Evolutionary conservation across 2,113 vertebrate genomes (phyloP).

Genomic region (Aepyceros melampus): DNA sequence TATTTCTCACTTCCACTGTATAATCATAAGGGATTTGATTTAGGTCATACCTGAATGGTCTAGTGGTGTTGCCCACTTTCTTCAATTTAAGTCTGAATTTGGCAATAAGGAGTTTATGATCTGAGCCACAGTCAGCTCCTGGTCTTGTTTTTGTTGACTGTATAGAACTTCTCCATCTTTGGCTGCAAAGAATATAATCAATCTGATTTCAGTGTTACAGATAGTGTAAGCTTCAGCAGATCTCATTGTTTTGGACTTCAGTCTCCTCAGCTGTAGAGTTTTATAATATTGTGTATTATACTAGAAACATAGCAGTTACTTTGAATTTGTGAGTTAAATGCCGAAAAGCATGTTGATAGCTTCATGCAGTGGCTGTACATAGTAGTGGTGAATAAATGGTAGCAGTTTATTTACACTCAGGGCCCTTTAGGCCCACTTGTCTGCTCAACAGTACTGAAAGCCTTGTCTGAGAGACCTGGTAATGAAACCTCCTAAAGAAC

Average conservation of each 20-base stretch:
- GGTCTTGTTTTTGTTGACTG: too few species aligned
- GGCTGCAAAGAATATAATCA: too few species aligned
- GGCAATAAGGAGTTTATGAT: too few species aligned
- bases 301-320: background rate
- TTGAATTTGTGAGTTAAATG: background rate
- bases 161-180: too few species aligned
- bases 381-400: background rate
- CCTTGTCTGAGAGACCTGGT: background rate
- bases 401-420: background rate
- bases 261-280: background rate
- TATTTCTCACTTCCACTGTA: too few species aligned
- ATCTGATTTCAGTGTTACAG: too few species aligned
- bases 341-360: background rate
- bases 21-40: too few species aligned
- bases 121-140: too few species aligned
- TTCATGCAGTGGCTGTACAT: background rate
- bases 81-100: too few species aligned
- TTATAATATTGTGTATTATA: background rate
- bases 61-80: too few species aligned
- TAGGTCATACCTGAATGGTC: too few species aligned
- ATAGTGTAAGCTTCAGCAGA: background rate
- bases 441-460: background rate
- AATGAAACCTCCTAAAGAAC: background rate
- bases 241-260: background rate
- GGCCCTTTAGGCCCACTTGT: background rate